Evolutionary conservation across 2,888 invertebrate species (phyloP), one percentile per base, ranked within the genome.

Genomic region (Amphipoea lucens): DNA sequence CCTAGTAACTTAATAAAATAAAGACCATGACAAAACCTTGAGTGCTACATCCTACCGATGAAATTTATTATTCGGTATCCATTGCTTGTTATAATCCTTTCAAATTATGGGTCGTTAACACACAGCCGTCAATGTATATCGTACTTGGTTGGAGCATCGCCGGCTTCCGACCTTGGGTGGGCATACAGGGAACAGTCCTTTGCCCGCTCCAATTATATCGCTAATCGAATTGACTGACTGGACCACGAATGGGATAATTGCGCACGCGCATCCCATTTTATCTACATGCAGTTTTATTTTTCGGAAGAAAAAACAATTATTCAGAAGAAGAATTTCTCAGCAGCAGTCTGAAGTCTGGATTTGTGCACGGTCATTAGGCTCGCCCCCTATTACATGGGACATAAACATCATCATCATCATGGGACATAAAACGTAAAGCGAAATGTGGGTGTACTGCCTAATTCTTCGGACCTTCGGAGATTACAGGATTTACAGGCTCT

Each of bases 221-320:
- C 94, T 96, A 96, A 96, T 96, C 96, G 96, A 96, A 96, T 96
- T 96, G 96, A 95, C 92, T 95, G 95, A 94, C 96, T 95, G 86
- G 78, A 91, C 92, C 83, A 82, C 86, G 89, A 95, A 96, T 96
- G 95, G 92, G 92, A 96, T 96, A 96, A 96, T 96, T 96, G 96
- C 90, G 79, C 94, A 93, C 93, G 93, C 94, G 94, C 94, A 93
- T 94, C 94, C 94, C 90, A 94, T 93, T 90, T 89, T 88, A 83
- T 89, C 85, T 92, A 95, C 87, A 92, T 93, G 93, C 20, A 11
- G 89, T 90, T 85, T 82, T 12, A 63, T 60, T 75, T 76, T 20
- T 2, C 2, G 11, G 0, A 4, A 62, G 63, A 1, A 42, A 48
- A 42, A 57, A 36, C 17, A 36, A 20, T 9, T 20, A 63, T 20